Base-by-base conservation (phyloP, 2,797 vertebrate species). In the Sebastes elongatus region DNA sequence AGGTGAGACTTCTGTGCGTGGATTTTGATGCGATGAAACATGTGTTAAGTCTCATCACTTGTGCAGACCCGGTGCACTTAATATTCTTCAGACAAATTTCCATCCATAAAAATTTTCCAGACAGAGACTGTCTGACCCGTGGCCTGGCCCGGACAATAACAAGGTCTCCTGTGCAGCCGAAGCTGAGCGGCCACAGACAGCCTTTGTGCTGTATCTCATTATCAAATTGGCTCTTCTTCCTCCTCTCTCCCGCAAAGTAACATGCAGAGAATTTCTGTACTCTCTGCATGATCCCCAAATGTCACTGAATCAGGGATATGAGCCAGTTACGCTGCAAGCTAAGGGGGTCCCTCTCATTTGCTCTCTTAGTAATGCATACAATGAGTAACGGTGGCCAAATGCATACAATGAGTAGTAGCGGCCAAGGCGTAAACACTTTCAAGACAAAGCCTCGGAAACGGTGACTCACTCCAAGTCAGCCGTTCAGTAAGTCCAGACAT, bases 141-240 rank as follows among this genome's bases (percentile, higher is more conserved):
- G 75, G 76, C 68, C 59, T 84, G 78, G 63, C 63, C 76, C 9
- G 79, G 89, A 91, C 88, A 81, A 84, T 91, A 93, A 93, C 87
- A 89, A 90, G 85, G 87, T 88, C 86, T 92, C 76, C 83, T 83
- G 83, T 85, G 79, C 83, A 65, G 81, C 82, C 22, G 61, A 73
- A 75, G 53, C 74, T 52, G 73, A 81, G 77, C 16, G 59, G 28
- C 82, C 49, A 77, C 38, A 20, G 81, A 87, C 74, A 83, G 68
- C 76, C 73, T 89, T 89, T 82, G 70, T 87, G 62, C 83, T 79
- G 84, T 82, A 88, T 91, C 87, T 91, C 88, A 94, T 94, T 94
- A 93, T 91, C 80, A 89, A 91, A 93, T 86, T 78, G 89, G 76
- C 85, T 92, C 72, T 78, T 74, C 77, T 82, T 89, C 56, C 64